Evolutionary conservation across 2,113 vertebrate species (phyloP).

Genomic region (Odocoileus virginianus): DNA sequence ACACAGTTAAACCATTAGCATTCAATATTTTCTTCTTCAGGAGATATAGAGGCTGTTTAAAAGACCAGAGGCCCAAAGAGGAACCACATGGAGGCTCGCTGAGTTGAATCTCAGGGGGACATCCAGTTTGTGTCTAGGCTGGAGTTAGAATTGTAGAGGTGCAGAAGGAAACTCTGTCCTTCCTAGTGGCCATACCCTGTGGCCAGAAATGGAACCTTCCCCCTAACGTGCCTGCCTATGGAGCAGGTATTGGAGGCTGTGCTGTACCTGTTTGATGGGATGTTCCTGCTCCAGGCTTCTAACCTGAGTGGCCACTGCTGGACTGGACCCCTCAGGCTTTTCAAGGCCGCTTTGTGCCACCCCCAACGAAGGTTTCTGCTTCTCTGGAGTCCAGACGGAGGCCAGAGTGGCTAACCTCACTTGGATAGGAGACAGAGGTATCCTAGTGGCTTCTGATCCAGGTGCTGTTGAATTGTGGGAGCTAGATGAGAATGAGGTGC

Average conservation of each 20-base stretch:
- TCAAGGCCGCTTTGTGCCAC: accelerated
- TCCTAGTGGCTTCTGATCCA: background rate
- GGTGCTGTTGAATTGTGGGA: background rate
- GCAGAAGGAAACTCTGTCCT: background rate
- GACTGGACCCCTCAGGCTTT: background rate
- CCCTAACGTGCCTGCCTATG: background rate
- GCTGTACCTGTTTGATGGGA: background rate
- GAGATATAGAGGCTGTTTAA: background rate
- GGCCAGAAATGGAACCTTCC: background rate
- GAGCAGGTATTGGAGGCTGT: background rate
- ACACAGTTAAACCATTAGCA: background rate
- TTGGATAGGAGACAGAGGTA: background rate
- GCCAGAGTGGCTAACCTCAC: background rate
- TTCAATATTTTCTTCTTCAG: background rate
- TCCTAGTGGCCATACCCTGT: background rate
- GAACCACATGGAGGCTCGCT: background rate
- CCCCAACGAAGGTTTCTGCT: background rate
- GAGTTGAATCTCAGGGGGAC: background rate
- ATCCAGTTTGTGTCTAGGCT: background rate
- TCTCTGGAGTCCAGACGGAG: background rate
- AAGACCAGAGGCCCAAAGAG: background rate
- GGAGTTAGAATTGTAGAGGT: background rate
- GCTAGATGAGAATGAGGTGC: background rate
- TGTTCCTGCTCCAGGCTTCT: background rate
- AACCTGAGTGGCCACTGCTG: background rate